Evolutionary conservation across 2,888 invertebrate species (phyloP).

Genomic region (Agrochola lychnidis): DNA sequence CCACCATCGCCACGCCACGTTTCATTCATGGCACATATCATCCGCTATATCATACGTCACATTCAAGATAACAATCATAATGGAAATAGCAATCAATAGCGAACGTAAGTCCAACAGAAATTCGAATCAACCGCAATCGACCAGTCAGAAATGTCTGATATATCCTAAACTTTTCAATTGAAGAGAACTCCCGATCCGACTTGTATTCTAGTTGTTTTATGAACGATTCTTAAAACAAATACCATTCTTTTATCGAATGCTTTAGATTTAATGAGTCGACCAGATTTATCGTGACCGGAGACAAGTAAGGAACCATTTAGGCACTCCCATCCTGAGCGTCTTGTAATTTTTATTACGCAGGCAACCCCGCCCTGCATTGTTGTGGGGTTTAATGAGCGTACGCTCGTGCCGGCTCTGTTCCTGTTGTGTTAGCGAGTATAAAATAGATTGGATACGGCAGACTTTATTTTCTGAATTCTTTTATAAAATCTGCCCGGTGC

Average conservation of each 20-base stretch:
- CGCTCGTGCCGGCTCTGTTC: conserved; percentile 74
- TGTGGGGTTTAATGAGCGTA: conserved; percentile 83
- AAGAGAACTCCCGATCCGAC: conserved; percentile 1
- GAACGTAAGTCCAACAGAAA: conserved; percentile 13
- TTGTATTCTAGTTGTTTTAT: conserved; percentile 14
- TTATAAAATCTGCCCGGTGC: conserved; percentile 13
- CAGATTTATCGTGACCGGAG: conserved; percentile 76
- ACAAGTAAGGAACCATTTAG: conserved; percentile 82
- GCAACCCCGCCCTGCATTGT: conserved; percentile 88
- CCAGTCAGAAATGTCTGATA: conserved; percentile 1
- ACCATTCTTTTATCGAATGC: conserved; percentile 54
- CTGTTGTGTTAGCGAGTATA: conserved; percentile 67
- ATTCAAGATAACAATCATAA: conserved; percentile 72
- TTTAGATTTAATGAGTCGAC: conserved; percentile 62
- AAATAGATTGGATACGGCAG: conserved; percentile 66
- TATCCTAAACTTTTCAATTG: conserved; percentile 16
- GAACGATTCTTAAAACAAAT: conserved; percentile 36
- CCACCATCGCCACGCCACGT: conserved; percentile 73
- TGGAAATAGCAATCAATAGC: conserved; percentile 24
- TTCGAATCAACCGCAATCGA: background rate
- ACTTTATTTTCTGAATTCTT: conserved; percentile 53
- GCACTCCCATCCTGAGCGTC: conserved; percentile 87
- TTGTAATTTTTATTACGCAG: conserved; percentile 87
- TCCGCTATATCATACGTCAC: conserved; percentile 72
- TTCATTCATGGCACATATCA: conserved; percentile 82